These are phyloP conservation scores for Sarcophaga subvicina DNA, from an alignment of 2,888 invertebrate species.

Conservation along the genomic window DNA sequence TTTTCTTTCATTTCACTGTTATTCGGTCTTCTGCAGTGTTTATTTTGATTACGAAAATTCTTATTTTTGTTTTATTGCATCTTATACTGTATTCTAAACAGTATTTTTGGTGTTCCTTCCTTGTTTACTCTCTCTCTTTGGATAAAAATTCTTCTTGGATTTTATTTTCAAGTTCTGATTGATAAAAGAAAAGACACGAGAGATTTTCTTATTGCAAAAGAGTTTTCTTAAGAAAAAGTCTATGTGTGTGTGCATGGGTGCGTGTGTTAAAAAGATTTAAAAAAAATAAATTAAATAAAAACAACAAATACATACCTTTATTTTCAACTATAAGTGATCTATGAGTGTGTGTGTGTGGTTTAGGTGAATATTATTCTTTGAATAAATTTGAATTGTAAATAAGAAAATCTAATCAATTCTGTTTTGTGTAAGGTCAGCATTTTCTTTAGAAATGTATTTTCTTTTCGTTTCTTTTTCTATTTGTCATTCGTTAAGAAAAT, in stretches of 20 bases:
- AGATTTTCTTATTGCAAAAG: slow-evolving; percentile 40
- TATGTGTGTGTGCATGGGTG: too few species aligned
- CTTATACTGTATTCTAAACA: slow-evolving; percentile 31
- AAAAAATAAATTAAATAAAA: neutral
- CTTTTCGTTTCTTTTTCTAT: neutral
- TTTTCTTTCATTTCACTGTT: slow-evolving; percentile 39
- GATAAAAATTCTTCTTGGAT: slow-evolving; percentile 59
- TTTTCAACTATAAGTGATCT: too few species aligned
- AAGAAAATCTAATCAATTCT: neutral
- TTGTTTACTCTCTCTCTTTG: slow-evolving; percentile 14
- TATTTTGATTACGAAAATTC: slow-evolving; percentile 68
- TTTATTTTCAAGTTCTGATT: slow-evolving; percentile 10
- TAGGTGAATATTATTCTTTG: slow-evolving; percentile 13
- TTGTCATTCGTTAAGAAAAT: neutral
- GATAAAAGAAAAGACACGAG: neutral
- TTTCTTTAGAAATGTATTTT: slow-evolving; percentile 1
- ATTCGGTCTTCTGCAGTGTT: slow-evolving; percentile 54
- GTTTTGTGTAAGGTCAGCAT: slow-evolving; percentile 9
- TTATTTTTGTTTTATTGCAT: slow-evolving; percentile 50
- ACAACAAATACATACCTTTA: neutral
- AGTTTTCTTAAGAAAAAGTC: neutral
- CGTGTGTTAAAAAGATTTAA: neutral
- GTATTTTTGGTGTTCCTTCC: neutral
- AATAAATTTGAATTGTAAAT: neutral
- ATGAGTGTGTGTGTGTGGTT: slow-evolving; percentile 3